Evolutionary conservation across 1,140 invertebrate genomes (phyloP).

Genomic region (Pachyrhynchus sulphureomaculatus): DNA sequence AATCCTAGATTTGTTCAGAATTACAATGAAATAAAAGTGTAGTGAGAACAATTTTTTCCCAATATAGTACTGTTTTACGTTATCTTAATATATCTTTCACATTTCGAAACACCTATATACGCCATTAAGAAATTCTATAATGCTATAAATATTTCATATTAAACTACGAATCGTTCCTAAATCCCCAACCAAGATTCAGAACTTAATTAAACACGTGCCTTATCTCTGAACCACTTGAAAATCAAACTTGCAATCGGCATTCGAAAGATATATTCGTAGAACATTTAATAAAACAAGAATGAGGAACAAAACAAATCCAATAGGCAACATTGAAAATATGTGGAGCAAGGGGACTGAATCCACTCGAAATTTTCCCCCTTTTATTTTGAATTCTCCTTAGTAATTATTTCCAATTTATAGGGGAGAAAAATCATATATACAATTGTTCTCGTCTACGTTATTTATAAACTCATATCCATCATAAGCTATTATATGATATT

Average conservation of each 20-base stretch:
- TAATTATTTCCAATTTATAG: conserved; percentile 39
- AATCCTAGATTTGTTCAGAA: no score
- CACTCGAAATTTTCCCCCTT: conserved; percentile 42
- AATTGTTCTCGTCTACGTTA: conserved; percentile 2
- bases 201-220: conserved; percentile 31
- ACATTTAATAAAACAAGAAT: background rate
- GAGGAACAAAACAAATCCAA: conserved; percentile 1
- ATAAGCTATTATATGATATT: background rate
- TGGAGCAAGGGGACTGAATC: conserved; percentile 21
- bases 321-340: conserved; percentile 11
- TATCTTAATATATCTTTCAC: no score
- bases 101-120: no score
- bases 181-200: no score
- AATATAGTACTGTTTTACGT: no score
- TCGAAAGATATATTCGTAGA: conserved; percentile 3
- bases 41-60: no score
- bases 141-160: no score
- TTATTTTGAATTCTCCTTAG: conserved; percentile 38
- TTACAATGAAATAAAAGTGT: no score
- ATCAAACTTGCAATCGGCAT: conserved; percentile 12
- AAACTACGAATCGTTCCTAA: no score
- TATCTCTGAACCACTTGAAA: conserved; percentile 10
- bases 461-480: conserved; percentile 2
- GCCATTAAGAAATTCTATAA: no score
- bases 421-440: background rate